A percentile compares a stretch with the other conserved stretches of the same genome.
Evolutionary conservation across 2,113 vertebrate genomes (phyloP).

Genomic region (Nycticebus coucang): DNA sequence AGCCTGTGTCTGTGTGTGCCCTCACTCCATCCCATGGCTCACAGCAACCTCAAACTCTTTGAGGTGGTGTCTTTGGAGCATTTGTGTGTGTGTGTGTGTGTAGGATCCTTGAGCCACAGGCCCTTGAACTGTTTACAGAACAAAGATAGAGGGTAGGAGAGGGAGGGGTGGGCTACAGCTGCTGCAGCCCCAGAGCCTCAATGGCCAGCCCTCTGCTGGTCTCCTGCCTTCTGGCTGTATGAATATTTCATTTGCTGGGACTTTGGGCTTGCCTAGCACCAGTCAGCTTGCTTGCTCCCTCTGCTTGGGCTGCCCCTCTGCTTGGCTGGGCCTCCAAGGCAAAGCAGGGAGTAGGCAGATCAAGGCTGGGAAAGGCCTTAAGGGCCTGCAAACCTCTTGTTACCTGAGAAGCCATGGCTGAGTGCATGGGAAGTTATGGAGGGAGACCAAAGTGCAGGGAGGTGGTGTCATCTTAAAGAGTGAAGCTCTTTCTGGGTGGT

Average conservation of each 20-base stretch:
- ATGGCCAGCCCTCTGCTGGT: neutral
- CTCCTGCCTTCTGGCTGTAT: slow-evolving; percentile 68
- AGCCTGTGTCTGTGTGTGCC: neutral
- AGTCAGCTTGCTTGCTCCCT: neutral
- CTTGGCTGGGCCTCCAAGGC: neutral
- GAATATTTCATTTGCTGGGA: slow-evolving; percentile 74
- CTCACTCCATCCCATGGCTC: neutral
- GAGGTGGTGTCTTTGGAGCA: neutral
- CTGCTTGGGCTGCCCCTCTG: neutral
- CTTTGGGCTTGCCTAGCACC: neutral
- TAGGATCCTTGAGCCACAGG: neutral
- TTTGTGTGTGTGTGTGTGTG: neutral
- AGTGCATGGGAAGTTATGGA: neutral
- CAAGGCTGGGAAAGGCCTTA: neutral
- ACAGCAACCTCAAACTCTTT: no score
- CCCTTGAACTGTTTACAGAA: neutral
- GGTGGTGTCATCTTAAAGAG: neutral
- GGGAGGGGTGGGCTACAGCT: slow-evolving; percentile 17
- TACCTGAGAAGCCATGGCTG: neutral
- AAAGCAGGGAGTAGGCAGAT: neutral
- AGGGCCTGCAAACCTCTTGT: neutral
- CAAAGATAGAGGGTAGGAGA: slow-evolving; percentile 30
- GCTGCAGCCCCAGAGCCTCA: neutral
- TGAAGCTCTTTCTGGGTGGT: neutral
- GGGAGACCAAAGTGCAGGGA: neutral